Percentiles rank a stretch among this genome's conserved stretches.
Evolutionary conservation across 2,113 vertebrate species (phyloP).

Genomic region (Cavia porcellus): DNA sequence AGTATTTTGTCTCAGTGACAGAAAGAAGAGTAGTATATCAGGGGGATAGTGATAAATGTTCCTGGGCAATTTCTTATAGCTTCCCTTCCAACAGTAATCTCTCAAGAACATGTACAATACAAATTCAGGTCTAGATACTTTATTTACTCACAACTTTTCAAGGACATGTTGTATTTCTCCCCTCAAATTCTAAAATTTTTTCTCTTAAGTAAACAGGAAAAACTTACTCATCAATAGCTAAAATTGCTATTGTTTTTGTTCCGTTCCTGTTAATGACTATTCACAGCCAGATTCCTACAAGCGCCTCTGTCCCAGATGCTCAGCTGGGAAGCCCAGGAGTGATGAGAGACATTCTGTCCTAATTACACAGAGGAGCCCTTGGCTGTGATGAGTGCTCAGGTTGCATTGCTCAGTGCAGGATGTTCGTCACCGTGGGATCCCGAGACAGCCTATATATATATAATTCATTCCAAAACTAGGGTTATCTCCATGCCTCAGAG

Average conservation of each 20-base stretch:
- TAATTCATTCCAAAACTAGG: constrained; percentile 23
- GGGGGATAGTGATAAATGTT: neutral
- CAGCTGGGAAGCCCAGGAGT: neutral
- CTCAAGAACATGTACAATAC: neutral
- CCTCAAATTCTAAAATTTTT: constrained; percentile 56
- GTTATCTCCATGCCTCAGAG: neutral
- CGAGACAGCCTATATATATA: neutral
- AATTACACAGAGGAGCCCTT: neutral
- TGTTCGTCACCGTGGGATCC: neutral
- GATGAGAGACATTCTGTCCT: neutral
- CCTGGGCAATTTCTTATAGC: neutral
- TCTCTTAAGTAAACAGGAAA: constrained; percentile 65
- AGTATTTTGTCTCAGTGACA: neutral
- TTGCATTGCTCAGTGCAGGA: neutral
- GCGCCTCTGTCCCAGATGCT: neutral
- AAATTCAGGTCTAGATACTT: neutral
- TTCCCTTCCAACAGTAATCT: neutral
- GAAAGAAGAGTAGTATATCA: neutral
- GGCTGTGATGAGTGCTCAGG: neutral
- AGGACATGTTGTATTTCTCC: neutral
- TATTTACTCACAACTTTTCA: constrained; percentile 12
- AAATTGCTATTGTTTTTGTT: constrained; percentile 58
- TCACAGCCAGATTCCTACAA: neutral
- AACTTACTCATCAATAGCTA: constrained; percentile 43
- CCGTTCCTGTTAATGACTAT: constrained; percentile 2